phyloP scores from a whole-genome alignment of 2,113 vertebrate genomes.

The Corythoichthys intestinalis region DNA sequence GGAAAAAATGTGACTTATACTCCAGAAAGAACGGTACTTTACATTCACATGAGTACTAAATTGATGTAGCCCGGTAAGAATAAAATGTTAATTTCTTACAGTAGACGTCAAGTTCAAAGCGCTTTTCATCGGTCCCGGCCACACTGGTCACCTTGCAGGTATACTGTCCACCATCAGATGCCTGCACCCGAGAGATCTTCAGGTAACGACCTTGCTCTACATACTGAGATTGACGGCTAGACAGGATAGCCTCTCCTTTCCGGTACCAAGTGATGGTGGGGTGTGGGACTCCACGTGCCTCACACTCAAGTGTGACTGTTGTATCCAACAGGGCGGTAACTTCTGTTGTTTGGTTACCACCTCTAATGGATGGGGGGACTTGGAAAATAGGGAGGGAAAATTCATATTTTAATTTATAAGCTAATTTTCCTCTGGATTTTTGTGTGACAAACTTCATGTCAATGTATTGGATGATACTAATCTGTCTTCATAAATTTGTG shows the following conservation, averaged over 20 bases:
- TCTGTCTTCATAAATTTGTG: neutral
- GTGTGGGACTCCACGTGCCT: conserved; percentile 82
- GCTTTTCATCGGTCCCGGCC: conserved; percentile 82
- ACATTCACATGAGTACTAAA: too few species aligned
- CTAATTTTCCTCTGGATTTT: neutral
- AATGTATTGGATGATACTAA: neutral
- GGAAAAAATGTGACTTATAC: too few species aligned
- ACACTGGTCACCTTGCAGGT: conserved; percentile 78
- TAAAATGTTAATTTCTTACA: conserved; percentile 67
- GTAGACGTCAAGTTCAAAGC: conserved; percentile 81
- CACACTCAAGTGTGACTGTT: conserved; percentile 83
- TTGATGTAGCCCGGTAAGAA: neutral
- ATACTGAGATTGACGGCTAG: conserved; percentile 78
- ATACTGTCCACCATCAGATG: conserved; percentile 81
- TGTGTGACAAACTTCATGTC: neutral
- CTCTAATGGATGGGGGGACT: conserved; percentile 92
- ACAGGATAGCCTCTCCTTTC: conserved; percentile 72
- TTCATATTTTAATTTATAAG: neutral
- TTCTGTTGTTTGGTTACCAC: conserved; percentile 82
- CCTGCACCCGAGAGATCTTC: conserved; percentile 80
- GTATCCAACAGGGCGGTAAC: conserved; percentile 77
- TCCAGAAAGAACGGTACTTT: too few species aligned
- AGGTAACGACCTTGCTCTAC: conserved; percentile 84
- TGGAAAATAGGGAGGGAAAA: neutral
- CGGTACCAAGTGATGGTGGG: conserved; percentile 88